Evolutionary conservation across 1,140 invertebrate genomes (phyloP).

Genomic region (Drosophila kanapiae): DNA sequence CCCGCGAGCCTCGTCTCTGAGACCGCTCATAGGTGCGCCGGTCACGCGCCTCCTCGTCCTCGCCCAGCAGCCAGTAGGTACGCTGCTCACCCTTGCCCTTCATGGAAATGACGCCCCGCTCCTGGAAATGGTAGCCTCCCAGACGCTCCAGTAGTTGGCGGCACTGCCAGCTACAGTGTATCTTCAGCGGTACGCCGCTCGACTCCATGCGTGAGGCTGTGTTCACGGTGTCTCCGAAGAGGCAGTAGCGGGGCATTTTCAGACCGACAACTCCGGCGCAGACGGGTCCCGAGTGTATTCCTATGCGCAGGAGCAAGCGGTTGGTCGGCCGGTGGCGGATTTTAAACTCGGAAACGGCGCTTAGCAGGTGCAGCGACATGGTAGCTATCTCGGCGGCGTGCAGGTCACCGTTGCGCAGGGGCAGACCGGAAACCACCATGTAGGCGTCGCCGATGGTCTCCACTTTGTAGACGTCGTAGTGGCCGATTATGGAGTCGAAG

Average conservation of each 20-base stretch:
- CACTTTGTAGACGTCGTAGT: slow-evolving; percentile 97
- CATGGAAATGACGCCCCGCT: slow-evolving; percentile 92
- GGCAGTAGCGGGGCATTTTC: slow-evolving; percentile 98
- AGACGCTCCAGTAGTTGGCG: slow-evolving; percentile 90
- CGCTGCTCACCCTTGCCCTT: slow-evolving; percentile 94
- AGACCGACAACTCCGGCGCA: slow-evolving; percentile 93
- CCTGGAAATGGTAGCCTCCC: slow-evolving; percentile 90
- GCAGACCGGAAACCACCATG: slow-evolving; percentile 94
- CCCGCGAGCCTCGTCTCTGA: slow-evolving; percentile 82
- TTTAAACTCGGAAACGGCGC: slow-evolving; percentile 93
- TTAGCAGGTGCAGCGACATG: slow-evolving; percentile 95
- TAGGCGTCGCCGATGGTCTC: slow-evolving; percentile 97
- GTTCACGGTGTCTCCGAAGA: slow-evolving; percentile 98
- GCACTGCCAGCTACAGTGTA: slow-evolving; percentile 93
- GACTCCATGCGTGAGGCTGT: slow-evolving; percentile 98
- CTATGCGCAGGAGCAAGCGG: slow-evolving; percentile 94
- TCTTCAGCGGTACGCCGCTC: slow-evolving; percentile 93
- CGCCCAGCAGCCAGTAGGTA: slow-evolving; percentile 95
- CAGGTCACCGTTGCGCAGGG: slow-evolving; percentile 91
- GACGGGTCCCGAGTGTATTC: slow-evolving; percentile 94
- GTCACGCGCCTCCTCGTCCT: slow-evolving; percentile 87
- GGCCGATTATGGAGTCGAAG: slow-evolving; percentile 95
- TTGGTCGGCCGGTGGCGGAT: slow-evolving; percentile 95
- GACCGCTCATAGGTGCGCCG: slow-evolving; percentile 86
- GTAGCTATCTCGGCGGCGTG: slow-evolving; percentile 97